A percentile compares a stretch with the other conserved stretches of the same genome.
phyloP scores from a whole-genome alignment of 1,140 invertebrate genomes.

The Hesperophylax magnus region DNA sequence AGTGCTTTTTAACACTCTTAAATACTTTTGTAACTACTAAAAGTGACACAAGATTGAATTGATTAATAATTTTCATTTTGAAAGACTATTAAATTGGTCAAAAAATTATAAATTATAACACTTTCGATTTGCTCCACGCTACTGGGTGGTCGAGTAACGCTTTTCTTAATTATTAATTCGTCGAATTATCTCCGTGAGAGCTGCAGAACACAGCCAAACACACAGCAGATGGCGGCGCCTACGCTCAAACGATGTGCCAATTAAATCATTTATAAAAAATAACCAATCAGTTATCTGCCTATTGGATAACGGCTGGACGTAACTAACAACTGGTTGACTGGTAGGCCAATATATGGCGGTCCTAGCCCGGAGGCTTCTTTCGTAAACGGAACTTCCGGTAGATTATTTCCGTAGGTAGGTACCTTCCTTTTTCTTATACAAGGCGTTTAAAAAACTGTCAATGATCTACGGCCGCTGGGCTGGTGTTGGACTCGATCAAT shows the following conservation, averaged over 20 bases:
- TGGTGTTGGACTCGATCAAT: no score
- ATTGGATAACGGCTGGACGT: conserved; percentile 13
- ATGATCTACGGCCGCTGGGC: no score
- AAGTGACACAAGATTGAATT: no score
- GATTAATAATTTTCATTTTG: no score
- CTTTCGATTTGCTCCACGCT: background rate
- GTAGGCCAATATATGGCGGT: background rate
- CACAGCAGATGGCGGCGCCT: background rate
- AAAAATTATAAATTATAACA: no score
- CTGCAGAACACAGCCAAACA: no score
- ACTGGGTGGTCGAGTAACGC: conserved; percentile 3
- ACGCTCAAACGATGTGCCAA: conserved; percentile 15
- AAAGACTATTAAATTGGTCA: no score
- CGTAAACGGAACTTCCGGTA: conserved; percentile 14
- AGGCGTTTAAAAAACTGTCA: no score
- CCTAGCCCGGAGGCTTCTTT: conserved; percentile 1
- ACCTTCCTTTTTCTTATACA: no score
- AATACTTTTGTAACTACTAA: no score
- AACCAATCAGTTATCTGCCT: conserved; percentile 5
- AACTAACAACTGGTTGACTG: background rate
- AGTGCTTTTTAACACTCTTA: no score
- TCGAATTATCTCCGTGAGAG: background rate
- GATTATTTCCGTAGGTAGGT: background rate
- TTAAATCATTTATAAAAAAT: conserved; percentile 23
- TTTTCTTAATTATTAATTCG: conserved; percentile 1